Percentiles rank a stretch among this genome's conserved stretches.
phyloP scores from a whole-genome alignment of 2,888 invertebrate genomes.

The Laothoe populi region DNA sequence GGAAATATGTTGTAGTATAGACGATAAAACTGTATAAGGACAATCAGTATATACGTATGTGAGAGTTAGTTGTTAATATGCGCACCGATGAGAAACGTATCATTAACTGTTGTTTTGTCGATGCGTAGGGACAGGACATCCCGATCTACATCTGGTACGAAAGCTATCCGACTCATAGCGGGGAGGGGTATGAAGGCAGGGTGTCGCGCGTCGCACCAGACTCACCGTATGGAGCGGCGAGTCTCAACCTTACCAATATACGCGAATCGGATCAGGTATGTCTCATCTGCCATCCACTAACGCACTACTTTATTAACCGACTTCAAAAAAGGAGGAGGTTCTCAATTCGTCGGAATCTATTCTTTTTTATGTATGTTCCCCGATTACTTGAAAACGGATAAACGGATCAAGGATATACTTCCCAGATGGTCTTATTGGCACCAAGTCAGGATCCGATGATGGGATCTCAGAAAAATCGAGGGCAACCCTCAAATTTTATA shows the following conservation, averaged over 20 bases:
- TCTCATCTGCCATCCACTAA: background rate
- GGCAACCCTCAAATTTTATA: no score
- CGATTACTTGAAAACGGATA: no score
- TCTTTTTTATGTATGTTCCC: no score
- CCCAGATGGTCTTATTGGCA: no score
- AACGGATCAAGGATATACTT: no score
- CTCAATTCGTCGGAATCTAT: no score
- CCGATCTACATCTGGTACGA: conserved; percentile 99
- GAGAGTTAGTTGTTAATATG: conserved; percentile 43
- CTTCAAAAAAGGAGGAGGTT: no score
- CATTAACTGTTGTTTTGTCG: conserved; percentile 47
- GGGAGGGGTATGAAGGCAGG: conserved; percentile 96
- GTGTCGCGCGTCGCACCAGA: conserved; percentile 95
- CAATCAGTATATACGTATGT: conserved; percentile 45
- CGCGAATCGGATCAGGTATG: conserved; percentile 92
- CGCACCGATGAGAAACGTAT: conserved; percentile 52
- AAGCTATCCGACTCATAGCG: conserved; percentile 98
- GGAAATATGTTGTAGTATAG: conserved; percentile 50
- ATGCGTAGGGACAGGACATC: conserved; percentile 95
- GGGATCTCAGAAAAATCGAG: no score
- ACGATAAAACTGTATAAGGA: conserved; percentile 42
- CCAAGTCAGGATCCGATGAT: no score
- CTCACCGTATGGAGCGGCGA: conserved; percentile 95
- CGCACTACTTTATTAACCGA: background rate
- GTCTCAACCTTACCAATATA: conserved; percentile 97